phyloP scores from a whole-genome alignment of 2,113 vertebrate species.

The Patagioenas fasciata region DNA sequence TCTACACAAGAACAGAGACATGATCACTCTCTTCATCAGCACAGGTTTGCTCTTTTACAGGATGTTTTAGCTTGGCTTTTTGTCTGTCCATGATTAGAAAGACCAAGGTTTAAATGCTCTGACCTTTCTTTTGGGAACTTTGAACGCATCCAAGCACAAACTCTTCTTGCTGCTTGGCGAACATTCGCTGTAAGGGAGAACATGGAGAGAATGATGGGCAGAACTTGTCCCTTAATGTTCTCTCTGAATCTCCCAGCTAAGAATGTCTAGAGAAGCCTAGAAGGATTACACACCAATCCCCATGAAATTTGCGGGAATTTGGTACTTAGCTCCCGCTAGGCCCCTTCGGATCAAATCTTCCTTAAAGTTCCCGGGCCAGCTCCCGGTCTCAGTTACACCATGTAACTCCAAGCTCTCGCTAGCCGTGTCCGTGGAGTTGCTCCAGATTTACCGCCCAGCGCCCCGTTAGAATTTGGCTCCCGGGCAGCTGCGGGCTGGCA shows the following conservation, averaged over 20 bases:
- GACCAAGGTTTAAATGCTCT: background rate
- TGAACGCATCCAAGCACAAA: background rate
- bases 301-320: conserved; percentile 33
- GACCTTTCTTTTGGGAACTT: background rate
- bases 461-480: background rate
- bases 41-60: background rate
- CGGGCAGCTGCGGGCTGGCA: background rate
- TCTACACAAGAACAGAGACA: background rate
- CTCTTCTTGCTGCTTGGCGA: background rate
- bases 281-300: background rate
- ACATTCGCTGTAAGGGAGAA: background rate
- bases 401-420: conserved; percentile 35
- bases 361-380: background rate
- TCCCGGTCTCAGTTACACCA: conserved; percentile 38
- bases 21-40: background rate
- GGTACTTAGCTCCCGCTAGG: background rate
- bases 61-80: background rate
- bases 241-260: background rate
- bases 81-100: background rate
- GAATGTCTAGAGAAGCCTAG: background rate
- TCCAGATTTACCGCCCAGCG: conserved; percentile 7
- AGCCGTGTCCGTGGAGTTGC: background rate
- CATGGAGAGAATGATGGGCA: background rate
- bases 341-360: background rate
- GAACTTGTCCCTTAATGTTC: background rate